Base-by-base conservation (phyloP, 2,888 invertebrate genomes). In the Lapara coniferarum region DNA sequence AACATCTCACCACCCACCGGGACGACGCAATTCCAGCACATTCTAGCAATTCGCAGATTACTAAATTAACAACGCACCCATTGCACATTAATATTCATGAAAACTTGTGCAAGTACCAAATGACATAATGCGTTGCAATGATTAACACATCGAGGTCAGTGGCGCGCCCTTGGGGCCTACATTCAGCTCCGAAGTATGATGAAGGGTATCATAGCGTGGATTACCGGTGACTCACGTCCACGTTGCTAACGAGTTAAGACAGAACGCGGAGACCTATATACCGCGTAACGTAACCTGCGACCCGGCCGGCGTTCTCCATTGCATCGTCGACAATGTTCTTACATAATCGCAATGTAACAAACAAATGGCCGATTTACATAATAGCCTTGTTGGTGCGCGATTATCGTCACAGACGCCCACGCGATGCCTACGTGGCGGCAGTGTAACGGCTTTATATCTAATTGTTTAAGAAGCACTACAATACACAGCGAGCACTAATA, bases 351-450 rank as follows among this genome's bases (percentile, higher is more conserved):
- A 88, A 85, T 87, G 89, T 90, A 86, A 88, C 89, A 87, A 89
- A 89, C 88, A 89, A 89, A 89, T 84, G 89, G 85, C 82, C 87
- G 87, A 89, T 90, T 91, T 91, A 90, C 90, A 89, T 90, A 91
- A 91, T 89, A 89, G 86, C 85, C 85, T 87, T 87, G 89, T 85
- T 84, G 85, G 86, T 82, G 79, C 79, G 81, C 86, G 87, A 85
- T 89, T 87, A 90, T 84, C 82, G 85, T 80, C 77, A 81, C 79
- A 75, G 80, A 84, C 84, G 84, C 84, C 86, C 80, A 84, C 85
- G 83, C 81, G 77, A 82, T 76, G 70, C 77, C 70, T 71, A 72
- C 74, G 74, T 71, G 75, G 75, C 70, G 75, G 71, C 72, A 74
- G 72, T 75, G 71, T 71, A 78, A 76, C 73, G 70, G 58, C 72